Base-by-base conservation (phyloP, 2,113 vertebrate species). In the Jacana jacana region DNA sequence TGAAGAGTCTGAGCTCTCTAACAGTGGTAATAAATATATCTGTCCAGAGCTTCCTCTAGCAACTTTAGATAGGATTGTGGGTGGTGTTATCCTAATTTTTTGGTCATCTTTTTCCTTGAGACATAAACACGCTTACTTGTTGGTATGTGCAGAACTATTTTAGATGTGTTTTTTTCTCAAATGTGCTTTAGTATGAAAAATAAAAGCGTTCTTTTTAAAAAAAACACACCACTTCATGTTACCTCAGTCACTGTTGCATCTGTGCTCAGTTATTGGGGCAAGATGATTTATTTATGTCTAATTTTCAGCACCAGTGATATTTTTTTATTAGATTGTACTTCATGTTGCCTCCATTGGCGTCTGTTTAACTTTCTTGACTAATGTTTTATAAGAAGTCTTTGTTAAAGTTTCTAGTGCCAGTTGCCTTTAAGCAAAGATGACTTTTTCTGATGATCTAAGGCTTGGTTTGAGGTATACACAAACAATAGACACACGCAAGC, bases 11-110 rank as follows among this genome's bases (percentile, higher is more conserved):
- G 75, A 94, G 46, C 60, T 98, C 71, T 40, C 27, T 78, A 86
- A 94, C 69, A 86, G 37, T 54, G 96, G 91, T 88, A 93, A 80
- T 65, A 97, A 95, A 54, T 89, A 65, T 15, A 40, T 97, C 20
- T 98, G 93, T 64, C 97, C 91, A 68, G 91, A 96, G 42, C 57
- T 98, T 93, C 93, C 95, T 95, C 72, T 95, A 69, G 97, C 97
- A 95, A 98, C 88, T 96, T n/a, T n/a, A 97, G 93, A 93, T 98
- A 97, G 97, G 84, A 15, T 40, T 95, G 81, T 46, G 61, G 18
- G 49, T 81, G 8, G 42, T 61, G 24, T 27, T 58, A 17, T 23
- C 19, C 22, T 86, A 77, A 64, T 14, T 69, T 76, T 52, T 84
- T 23, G 2, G 6, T 66, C 0, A 1, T 27, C 7, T 49, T 33